Evolutionary conservation across 2,113 vertebrate genomes (phyloP), one percentile per base, ranked within the genome.

Genomic region (Maccullochella peelii): DNA sequence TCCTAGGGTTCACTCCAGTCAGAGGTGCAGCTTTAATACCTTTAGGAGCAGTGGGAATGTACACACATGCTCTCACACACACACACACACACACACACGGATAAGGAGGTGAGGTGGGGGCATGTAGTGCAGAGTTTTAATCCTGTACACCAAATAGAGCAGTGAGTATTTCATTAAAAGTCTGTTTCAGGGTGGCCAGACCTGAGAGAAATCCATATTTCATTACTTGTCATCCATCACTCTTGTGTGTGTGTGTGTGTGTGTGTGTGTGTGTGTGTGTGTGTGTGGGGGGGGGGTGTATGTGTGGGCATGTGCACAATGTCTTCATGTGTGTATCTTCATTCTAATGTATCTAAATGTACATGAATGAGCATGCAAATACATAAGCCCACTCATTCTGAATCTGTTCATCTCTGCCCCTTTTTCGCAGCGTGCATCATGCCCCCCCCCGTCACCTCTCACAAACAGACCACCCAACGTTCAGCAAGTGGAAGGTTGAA

Each of bases 181-280:
- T 89, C 84, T 86, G 90, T 95, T 95, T 94, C 93, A 92, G 85
- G 92, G 92, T 89, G 91, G 90, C 88, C 88, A 88, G 85, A 85
- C 89, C 75, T 77, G 83, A 90, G 77, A 94, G 87, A 93, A 92
- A 96, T 95, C 95, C 89, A 95, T 95, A 95, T 94, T 95, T 95
- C 93, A 95, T 94, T 94, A 94, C 90, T 86, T 90, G 83, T 88
- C 82, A 91, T 88, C 88, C 84, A 89, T 93, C 89, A 87, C 71
- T 87, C 61, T 58, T 77, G 58, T 89, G 52, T 77, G 68, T 63
- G 9, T 71, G n/a, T 57, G 65, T 63, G 70, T 77, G 54, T 75
- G 63, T 74, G 66, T 54, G 52, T 68, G 79, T n/a, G 38, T 54
- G 20, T n/a, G 59, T 49, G 72, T 62, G 57, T 30, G 7, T 10